Evolutionary conservation across 2,888 invertebrate genomes (phyloP).

Genomic region (Tetheella fluctuosa): DNA sequence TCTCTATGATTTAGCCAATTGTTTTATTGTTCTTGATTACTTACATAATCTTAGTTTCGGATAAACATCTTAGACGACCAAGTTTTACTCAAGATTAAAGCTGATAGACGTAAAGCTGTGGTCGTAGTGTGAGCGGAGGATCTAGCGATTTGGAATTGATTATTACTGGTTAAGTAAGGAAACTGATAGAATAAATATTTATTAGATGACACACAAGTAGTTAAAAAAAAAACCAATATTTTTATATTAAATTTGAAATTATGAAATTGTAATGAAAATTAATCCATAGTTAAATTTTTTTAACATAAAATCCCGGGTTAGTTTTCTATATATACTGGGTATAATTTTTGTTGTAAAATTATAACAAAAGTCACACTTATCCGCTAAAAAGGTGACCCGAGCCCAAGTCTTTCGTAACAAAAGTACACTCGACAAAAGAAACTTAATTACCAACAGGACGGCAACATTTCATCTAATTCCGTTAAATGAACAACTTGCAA

Average conservation of each 20-base stretch:
- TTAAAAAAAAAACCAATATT: too few relatives aligned
- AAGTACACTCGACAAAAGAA: conserved; percentile 12
- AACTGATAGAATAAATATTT: too few relatives aligned
- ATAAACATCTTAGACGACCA: conserved; percentile 11
- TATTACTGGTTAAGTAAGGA: too few relatives aligned
- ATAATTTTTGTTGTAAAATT: too few relatives aligned
- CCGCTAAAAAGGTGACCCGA: background rate
- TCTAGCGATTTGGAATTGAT: background rate
- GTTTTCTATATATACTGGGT: too few relatives aligned
- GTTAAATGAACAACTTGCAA: conserved; percentile 13
- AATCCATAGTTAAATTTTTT: too few relatives aligned
- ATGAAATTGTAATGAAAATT: too few relatives aligned
- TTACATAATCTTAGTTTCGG: conserved; percentile 12
- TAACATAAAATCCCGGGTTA: too few relatives aligned
- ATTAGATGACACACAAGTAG: too few relatives aligned
- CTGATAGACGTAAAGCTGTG: background rate
- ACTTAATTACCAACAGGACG: conserved; percentile 11
- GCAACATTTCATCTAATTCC: conserved; percentile 13
- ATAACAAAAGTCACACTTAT: too few relatives aligned
- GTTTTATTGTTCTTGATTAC: background rate
- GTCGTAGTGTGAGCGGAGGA: background rate
- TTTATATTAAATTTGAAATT: too few relatives aligned
- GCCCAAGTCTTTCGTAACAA: conserved; percentile 2
- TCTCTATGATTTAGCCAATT: conserved; percentile 1
- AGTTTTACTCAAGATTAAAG: conserved; percentile 4